These are phyloP conservation scores for Cyrtonyx montezumae DNA, from an alignment of 2,113 vertebrate genomes.

Conservation along the genomic window DNA sequence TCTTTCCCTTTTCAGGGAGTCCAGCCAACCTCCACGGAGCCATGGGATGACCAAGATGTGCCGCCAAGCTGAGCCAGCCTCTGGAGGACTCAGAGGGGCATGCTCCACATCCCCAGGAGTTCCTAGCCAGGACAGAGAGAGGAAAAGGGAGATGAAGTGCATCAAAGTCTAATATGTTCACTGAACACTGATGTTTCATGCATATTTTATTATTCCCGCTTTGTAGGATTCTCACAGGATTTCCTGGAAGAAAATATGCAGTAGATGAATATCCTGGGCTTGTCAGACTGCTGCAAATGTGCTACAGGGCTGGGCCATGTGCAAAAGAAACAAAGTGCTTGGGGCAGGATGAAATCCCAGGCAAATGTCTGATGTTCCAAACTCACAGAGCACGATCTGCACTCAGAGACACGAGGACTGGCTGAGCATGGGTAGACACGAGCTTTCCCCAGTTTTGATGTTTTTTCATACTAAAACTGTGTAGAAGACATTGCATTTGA, in stretches of 20 bases:
- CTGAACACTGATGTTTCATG: constrained; percentile 13
- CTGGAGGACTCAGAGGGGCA: not conserved
- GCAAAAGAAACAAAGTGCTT: not conserved
- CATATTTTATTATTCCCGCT: constrained; percentile 49
- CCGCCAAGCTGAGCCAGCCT: not conserved
- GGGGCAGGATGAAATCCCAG: constrained; percentile 24
- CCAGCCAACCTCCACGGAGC: not conserved
- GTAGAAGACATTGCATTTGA: not conserved
- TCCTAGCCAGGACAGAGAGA: not conserved
- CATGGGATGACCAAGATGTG: not conserved
- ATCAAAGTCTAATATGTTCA: not conserved
- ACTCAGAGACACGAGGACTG: not conserved
- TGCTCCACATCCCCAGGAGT: not conserved
- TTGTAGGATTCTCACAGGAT: constrained; percentile 33
- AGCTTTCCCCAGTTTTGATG: not conserved
- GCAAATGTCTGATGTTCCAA: constrained; percentile 13
- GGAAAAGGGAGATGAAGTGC: not conserved
- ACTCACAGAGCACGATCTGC: not conserved
- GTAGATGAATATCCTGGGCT: not conserved
- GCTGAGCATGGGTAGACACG: not conserved
- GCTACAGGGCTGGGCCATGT: not conserved
- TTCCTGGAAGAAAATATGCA: constrained; percentile 6
- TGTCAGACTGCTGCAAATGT: not conserved
- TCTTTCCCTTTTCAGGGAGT: not conserved
- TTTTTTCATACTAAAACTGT: not conserved